These are phyloP conservation scores for Holothuria glaberrima DNA, from an alignment of 35 echinoderm and acorn worm genomes.

Conservation along the genomic window DNA sequence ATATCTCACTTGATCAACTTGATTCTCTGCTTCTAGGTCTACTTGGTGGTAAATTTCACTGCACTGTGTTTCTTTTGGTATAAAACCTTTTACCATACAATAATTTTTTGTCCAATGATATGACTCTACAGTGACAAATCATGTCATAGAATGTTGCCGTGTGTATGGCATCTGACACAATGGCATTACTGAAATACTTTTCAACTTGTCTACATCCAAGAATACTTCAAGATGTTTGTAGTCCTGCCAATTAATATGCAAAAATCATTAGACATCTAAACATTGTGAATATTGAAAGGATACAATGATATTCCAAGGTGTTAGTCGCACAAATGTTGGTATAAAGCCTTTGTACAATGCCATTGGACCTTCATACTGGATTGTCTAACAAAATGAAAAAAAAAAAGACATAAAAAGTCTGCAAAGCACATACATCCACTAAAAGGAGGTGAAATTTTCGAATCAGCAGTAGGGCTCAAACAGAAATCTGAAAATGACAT, in stretches of 20 bases:
- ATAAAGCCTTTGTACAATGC: constrained; percentile 98
- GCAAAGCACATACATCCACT: background rate
- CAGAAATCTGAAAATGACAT: too few relatives aligned
- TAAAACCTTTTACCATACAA: too few relatives aligned
- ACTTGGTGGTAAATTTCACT: background rate
- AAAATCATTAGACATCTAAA: background rate
- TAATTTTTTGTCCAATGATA: too few relatives aligned
- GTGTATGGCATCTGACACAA: background rate
- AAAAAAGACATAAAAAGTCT: background rate
- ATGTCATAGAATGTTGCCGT: too few relatives aligned
- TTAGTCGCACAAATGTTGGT: constrained; percentile 92
- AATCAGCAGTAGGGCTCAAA: too few relatives aligned
- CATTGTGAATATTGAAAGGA: constrained; percentile 64
- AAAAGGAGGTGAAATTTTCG: too few relatives aligned
- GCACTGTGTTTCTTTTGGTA: background rate
- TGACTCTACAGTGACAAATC: too few relatives aligned
- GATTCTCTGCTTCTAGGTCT: background rate
- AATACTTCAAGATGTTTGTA: background rate
- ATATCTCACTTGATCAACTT: too few relatives aligned
- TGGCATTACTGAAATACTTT: background rate
- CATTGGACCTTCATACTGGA: constrained; percentile 77
- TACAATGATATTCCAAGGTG: constrained; percentile 99
- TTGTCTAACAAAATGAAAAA: constrained; percentile 70
- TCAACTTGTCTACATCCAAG: background rate
- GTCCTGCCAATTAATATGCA: background rate